phyloP scores from a whole-genome alignment of 2,113 vertebrate species.

The Silurus meridionalis region DNA sequence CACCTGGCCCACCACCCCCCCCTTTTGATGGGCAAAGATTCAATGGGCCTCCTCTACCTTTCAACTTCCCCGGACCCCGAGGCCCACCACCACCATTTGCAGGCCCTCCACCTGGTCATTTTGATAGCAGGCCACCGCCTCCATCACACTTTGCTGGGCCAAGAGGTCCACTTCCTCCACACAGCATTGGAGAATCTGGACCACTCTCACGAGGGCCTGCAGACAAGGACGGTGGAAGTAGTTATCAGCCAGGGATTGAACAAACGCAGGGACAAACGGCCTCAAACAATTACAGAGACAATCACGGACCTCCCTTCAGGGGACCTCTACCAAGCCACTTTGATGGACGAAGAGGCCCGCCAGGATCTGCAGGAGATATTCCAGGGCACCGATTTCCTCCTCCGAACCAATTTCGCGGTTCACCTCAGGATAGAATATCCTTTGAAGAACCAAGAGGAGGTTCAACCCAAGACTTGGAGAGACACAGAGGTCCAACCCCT shows the following conservation, averaged over 20 bases:
- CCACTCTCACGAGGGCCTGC: constrained; percentile 61
- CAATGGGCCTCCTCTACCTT: constrained; percentile 79
- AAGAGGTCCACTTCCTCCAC: constrained; percentile 74
- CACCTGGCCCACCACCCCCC: constrained; percentile 55
- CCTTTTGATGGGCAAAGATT: constrained; percentile 80
- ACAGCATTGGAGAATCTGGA: constrained; percentile 78
- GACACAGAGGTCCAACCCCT: constrained; percentile 73
- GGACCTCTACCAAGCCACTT: constrained; percentile 71
- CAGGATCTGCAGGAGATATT: constrained; percentile 59
- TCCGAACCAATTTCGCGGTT: constrained; percentile 76
- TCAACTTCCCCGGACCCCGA: constrained; percentile 81
- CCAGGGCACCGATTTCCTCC: constrained; percentile 67
- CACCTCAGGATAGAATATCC: constrained; percentile 78
- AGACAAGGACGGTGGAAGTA: constrained; percentile 61
- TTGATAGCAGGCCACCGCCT: constrained; percentile 79
- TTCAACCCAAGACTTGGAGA: constrained; percentile 77
- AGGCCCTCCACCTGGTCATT: constrained; percentile 65
- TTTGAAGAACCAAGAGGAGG: constrained; percentile 83
- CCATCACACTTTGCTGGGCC: constrained; percentile 78
- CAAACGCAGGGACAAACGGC: constrained; percentile 58
- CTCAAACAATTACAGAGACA: constrained; percentile 65
- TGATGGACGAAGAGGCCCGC: constrained; percentile 72
- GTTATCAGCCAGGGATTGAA: constrained; percentile 65
- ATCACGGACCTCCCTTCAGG: constrained; percentile 62
- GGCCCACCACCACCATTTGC: constrained; percentile 75